Evolutionary conservation across 2,797 vertebrate genomes (phyloP).

Genomic region (Sternotherus odoratus): DNA sequence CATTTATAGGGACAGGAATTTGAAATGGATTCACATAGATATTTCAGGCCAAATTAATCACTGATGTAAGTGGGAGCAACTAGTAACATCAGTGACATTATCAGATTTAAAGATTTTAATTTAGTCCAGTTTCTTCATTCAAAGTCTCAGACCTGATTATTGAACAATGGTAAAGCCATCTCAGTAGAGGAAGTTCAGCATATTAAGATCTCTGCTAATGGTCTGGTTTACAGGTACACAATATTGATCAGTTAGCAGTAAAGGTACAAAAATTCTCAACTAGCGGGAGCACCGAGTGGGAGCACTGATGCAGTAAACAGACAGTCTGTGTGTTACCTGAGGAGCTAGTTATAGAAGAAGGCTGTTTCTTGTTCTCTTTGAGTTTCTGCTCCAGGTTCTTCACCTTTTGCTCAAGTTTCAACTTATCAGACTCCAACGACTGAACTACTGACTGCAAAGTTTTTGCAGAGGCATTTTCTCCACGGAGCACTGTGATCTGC

Average conservation of each 20-base stretch:
- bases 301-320: rapidly evolving
- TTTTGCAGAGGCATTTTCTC: slow-evolving; percentile 91
- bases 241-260: neutral
- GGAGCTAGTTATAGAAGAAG: slow-evolving; percentile 70
- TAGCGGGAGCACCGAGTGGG: neutral
- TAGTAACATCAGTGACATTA: rapidly evolving
- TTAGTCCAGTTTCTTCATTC: neutral
- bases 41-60: neutral
- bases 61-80: rapidly evolving
- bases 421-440: slow-evolving; percentile 91
- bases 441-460: slow-evolving; percentile 91
- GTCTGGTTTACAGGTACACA: rapidly evolving
- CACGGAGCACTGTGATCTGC: slow-evolving; percentile 90
- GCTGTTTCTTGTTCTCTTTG: slow-evolving; percentile 81
- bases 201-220: neutral
- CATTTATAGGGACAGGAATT: neutral
- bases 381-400: slow-evolving; percentile 91
- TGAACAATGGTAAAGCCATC: neutral
- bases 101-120: neutral
- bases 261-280: neutral
- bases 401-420: slow-evolving; percentile 90
- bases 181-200: neutral
- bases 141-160: rapidly evolving
- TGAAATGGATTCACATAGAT: neutral
- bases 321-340: slow-evolving; percentile 81